Percentiles rank a stretch among this genome's conserved stretches.
These are phyloP conservation scores for Siderastrea siderea DNA, from an alignment of 92 coral and sea anemone species.

Conservation along the genomic window DNA sequence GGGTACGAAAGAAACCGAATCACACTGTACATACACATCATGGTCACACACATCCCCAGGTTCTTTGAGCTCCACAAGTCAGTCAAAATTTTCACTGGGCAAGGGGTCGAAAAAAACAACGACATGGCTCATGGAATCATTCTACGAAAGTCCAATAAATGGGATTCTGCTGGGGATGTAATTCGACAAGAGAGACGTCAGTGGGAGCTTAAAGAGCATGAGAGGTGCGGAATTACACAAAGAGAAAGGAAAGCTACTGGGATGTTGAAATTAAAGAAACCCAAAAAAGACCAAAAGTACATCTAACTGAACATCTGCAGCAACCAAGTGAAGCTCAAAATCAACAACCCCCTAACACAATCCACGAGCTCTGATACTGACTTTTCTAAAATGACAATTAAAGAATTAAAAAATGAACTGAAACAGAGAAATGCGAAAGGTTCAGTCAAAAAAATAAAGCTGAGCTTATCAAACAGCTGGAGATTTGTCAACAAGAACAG, in stretches of 20 bases:
- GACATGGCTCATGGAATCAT: constrained; percentile 16
- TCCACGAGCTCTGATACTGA: constrained; percentile 10
- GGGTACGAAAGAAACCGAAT: too few relatives aligned
- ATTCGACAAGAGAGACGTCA: constrained; percentile 46
- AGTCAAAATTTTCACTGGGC: too few relatives aligned
- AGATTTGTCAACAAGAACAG: not conserved
- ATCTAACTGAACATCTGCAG: not conserved
- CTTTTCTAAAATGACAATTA: constrained; percentile 42
- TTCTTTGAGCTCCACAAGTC: too few relatives aligned
- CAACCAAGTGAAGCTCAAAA: constrained; percentile 28
- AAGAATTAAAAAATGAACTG: constrained; percentile 49
- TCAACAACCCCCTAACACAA: not conserved
- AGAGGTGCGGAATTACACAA: constrained; percentile 10
- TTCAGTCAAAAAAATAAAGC: constrained; percentile 54
- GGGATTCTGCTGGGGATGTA: constrained; percentile 61
- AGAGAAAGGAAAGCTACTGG: constrained; percentile 50
- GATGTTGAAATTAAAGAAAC: constrained; percentile 44
- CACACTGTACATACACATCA: too few relatives aligned
- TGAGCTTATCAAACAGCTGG: constrained; percentile 54
- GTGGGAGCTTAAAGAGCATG: constrained; percentile 40
- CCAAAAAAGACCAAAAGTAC: constrained; percentile 25
- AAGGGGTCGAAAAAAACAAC: too few relatives aligned
- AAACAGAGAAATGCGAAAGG: constrained; percentile 56
- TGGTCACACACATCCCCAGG: too few relatives aligned
- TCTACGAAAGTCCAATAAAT: constrained; percentile 67